Evolutionary conservation across 1,140 invertebrate species (phyloP).

Genomic region (Drosophila nannoptera): DNA sequence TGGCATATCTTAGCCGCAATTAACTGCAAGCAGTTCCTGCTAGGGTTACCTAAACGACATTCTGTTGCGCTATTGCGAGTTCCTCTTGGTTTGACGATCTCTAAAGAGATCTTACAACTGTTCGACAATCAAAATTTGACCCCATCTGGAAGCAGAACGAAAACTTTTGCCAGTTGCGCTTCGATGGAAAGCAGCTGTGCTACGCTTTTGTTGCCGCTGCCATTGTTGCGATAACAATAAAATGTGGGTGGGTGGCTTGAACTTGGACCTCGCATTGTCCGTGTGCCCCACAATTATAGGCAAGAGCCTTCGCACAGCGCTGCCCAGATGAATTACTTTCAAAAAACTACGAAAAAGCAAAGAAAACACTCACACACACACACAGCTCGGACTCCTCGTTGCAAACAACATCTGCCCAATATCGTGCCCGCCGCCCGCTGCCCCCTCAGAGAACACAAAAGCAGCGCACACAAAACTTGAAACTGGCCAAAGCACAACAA

Average conservation of each 20-base stretch:
- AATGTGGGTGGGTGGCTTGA: slow-evolving; percentile 73
- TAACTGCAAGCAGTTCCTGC: too few species aligned
- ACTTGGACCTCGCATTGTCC: slow-evolving; percentile 68
- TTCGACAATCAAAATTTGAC: neutral
- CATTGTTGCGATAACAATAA: slow-evolving; percentile 75
- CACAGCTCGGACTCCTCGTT: slow-evolving; percentile 38
- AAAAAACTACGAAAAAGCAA: slow-evolving; percentile 48
- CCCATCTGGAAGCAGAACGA: slow-evolving; percentile 2
- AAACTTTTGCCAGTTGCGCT: slow-evolving; percentile 10
- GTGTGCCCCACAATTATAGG: slow-evolving; percentile 63
- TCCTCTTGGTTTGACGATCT: neutral
- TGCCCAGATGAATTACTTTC: slow-evolving; percentile 73
- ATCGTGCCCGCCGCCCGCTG: slow-evolving; percentile 15
- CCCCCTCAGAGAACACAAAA: slow-evolving; percentile 13
- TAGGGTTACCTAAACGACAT: too few species aligned
- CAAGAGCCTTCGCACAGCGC: slow-evolving; percentile 14
- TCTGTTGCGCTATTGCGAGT: too few species aligned
- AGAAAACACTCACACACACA: neutral
- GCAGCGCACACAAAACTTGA: slow-evolving; percentile 35
- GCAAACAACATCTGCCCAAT: slow-evolving; percentile 52
- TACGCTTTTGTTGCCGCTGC: slow-evolving; percentile 43
- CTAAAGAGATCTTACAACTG: neutral
- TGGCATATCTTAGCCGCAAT: neutral
- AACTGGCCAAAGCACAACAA: slow-evolving; percentile 49
- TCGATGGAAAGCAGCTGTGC: slow-evolving; percentile 56